Evolutionary conservation across 2,797 vertebrate species (phyloP), one percentile per base, ranked within the genome.

Genomic region (Molossus alvarezi): DNA sequence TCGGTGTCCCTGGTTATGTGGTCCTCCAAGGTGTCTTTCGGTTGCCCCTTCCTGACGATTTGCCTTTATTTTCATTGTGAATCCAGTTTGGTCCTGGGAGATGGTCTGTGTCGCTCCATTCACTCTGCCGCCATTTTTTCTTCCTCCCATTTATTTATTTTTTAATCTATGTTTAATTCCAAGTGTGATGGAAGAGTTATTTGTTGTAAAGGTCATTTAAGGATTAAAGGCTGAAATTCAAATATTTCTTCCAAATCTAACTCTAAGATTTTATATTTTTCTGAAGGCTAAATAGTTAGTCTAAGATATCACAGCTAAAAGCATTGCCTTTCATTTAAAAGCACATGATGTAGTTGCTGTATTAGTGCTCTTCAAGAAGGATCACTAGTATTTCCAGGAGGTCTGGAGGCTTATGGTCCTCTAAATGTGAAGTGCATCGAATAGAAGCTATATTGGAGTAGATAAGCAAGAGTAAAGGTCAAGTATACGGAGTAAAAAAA

Each of bases 181-280:
- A 92, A 81, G 62, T 85, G 6, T 93, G 53, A 83, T 13, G 15
- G 48, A 17, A 55, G 1, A 83, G 21, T 80, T 90, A 88, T 80
- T 88, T 81, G 71, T 67, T 72, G 5, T 87, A 84, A 96, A 93
- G 45, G 15, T 91, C 41, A 97, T 41, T 62, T 15, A 48, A 94
- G 75, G 20, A 81, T 95, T 90, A 96, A 29, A 89, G 76, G 14
- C 45, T 41, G 15, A 91, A 84, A 84, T 81, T 72, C 37, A 93
- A 88, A 65, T 18, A 64, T 94, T 64, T 91, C 18, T 51, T 90
- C 64, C 55, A 89, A 77, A 14, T 71, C 27, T 1, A 27, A 79
- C 33, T 85, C 48, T 23, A 57, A 55, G 41, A n/a, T 60, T 91
- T 91, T 77, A 92, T 58, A 48, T 88, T 20, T 92, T 83, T 85